Percentiles rank a stretch among this genome's conserved stretches.
Conservation (phyloP, 2,797 vertebrate genomes). For the Lepilemur septentrionalis region DNA sequence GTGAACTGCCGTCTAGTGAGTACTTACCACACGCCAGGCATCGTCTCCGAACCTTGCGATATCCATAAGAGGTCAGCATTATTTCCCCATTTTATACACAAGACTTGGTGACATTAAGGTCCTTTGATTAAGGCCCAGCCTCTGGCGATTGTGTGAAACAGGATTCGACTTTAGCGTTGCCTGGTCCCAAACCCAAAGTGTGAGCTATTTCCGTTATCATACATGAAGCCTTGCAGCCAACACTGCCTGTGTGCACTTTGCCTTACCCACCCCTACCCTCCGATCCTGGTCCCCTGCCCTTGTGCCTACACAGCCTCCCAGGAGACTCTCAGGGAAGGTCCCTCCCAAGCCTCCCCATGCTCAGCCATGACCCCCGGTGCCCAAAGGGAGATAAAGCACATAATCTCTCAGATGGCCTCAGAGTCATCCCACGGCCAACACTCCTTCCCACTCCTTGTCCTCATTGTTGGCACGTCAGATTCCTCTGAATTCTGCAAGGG, state of each 20-base stretch:
- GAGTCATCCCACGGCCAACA: too few relatives aligned
- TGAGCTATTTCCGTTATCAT: background rate
- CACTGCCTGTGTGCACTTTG: background rate
- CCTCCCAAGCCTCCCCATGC: accelerated
- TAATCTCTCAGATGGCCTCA: background rate
- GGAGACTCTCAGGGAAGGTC: background rate
- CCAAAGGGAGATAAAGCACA: background rate
- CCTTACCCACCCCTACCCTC: too few relatives aligned
- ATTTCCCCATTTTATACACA: background rate
- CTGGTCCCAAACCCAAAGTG: background rate
- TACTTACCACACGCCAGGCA: accelerated
- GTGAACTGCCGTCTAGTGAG: accelerated
- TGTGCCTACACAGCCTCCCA: background rate
- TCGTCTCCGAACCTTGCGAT: too few relatives aligned
- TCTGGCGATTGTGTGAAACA: background rate
- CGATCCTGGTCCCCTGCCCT: too few relatives aligned
- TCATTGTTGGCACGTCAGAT: background rate
- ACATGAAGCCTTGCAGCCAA: background rate
- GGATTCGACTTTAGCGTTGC: background rate
- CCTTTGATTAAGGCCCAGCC: background rate
- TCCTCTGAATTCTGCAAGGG: background rate
- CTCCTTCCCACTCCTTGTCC: accelerated
- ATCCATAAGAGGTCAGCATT: background rate
- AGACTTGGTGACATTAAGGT: background rate
- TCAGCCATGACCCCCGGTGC: too few relatives aligned